Conservation (phyloP, 2,113 vertebrate species). For the Mesocricetus auratus region DNA sequence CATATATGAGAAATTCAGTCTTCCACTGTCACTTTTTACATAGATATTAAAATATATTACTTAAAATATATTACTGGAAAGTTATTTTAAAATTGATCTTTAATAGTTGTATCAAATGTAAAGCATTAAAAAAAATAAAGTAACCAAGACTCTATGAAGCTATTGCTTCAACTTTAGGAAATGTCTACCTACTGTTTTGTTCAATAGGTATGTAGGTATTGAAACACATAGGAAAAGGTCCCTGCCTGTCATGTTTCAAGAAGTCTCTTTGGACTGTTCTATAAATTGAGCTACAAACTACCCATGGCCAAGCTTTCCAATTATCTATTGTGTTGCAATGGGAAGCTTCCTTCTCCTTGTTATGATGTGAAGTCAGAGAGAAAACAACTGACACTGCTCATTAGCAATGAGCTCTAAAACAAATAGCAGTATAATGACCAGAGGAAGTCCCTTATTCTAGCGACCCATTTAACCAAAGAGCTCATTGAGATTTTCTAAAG, state of each 20-base stretch:
- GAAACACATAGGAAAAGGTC: conserved; percentile 72
- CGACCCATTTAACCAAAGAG: conserved; percentile 51
- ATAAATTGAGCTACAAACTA: conserved; percentile 62
- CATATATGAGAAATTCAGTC: conserved; percentile 80
- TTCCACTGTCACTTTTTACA: conserved; percentile 77
- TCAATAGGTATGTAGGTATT: conserved; percentile 67
- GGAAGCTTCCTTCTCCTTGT: conserved; percentile 48
- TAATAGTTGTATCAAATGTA: conserved; percentile 85
- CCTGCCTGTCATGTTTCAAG: conserved; percentile 73
- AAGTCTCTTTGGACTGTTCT: conserved; percentile 80
- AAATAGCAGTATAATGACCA: conserved; percentile 17
- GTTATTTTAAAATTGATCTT: conserved; percentile 86
- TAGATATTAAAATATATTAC: conserved; percentile 91
- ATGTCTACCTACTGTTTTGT: conserved; percentile 16
- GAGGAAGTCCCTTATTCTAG: not conserved
- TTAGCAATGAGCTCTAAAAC: conserved; percentile 34
- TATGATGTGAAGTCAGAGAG: conserved; percentile 19
- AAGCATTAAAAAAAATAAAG: conserved; percentile 84
- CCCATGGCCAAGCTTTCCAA: conserved; percentile 49
- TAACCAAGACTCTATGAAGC: conserved; percentile 72
- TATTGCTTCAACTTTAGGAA: conserved; percentile 61
- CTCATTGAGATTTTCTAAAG: conserved; percentile 39
- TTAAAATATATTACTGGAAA: conserved; percentile 92
- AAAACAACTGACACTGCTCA: conserved; percentile 27
- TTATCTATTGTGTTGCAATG: not conserved